Base-by-base conservation (phyloP, 2,888 invertebrate genomes). In the Parasteatoda lunata region DNA sequence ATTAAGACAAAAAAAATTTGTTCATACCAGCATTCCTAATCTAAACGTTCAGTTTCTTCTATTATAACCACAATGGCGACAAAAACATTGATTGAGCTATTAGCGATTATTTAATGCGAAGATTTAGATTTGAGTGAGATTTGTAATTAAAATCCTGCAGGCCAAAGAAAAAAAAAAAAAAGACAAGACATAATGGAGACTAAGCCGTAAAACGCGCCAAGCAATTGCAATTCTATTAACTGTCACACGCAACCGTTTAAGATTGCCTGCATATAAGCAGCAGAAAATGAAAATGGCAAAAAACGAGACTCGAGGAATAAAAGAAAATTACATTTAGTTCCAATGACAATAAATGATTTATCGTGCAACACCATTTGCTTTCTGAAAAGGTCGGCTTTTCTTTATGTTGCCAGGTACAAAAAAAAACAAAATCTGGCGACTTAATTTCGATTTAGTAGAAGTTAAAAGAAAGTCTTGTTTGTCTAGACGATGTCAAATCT, bases 341-440 rank as follows among this genome's bases (percentile, higher is more conserved):
- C 54, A 76, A 77, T 84, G 84, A 84, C 84, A 84, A 84, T 84
- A 84, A 84, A 84, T 84, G 84, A 84, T 84, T 84, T 84, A 84
- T 84, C 84, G 84, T 59, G 13, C 64, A 51, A 59, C 65, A 51
- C 52, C 66, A 51, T 51, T 66, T 59, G 64, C 75, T 59, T 59
- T 30, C 2, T 30, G n/a, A 59, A 59, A 59, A n/a, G 59, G 11
- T 13, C 59, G 59, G 59, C n/a, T n/a, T 59, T 59, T n/a, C 59
- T 59, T 59, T 59, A 30, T 30, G 30, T 30, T 30, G 30, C 8
- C 59, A 6, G n/a, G 59, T 59, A 13, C n/a, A 59, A n/a, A 49
- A 70, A n/a, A 48, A 70, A 48, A 70, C 49, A 45, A 45, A n/a
- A 47, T 59, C n/a, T 86, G 77, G 85, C 85, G 59, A 81, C 85